Base-by-base conservation (phyloP, 2,888 invertebrate genomes). In the Acleris laterana region DNA sequence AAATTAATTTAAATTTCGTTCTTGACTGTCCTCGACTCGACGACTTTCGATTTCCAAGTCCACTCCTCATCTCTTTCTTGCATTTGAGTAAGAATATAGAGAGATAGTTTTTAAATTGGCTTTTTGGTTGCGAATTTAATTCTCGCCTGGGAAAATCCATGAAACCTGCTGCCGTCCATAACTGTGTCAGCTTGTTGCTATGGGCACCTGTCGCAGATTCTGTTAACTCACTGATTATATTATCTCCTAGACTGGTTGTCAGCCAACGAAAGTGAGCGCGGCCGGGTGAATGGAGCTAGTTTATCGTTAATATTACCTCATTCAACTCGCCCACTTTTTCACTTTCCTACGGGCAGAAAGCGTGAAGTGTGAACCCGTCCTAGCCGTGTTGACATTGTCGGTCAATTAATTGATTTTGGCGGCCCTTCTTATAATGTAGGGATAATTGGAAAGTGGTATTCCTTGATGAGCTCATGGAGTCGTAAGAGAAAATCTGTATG, bases 341-440 rank as follows among this genome's bases (percentile, higher is more conserved):
- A 90, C 91, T 91, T 91, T 91, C 87, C 79, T 88, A 78, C 77
- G 76, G 69, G 78, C 88, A 89, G 90, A 90, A 91, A 91, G 90
- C 90, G 88, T 87, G 78, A 86, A 85, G 74, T 74, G 74, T 79
- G 62, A 62, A 66, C 66, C 62, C 44, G 73, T 81, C 79, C 77
- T 77, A 80, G 77, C 70, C 73, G 72, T 70, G 69, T 75, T 68
- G 58, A 58, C 65, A 64, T 65, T 51, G 60, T 17, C 49, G 28
- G n/a, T 64, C 22, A 56, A 61, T 65, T 56, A 55, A 55, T 42
- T 53, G 17, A 17, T 53, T 53, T 17, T 17, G 46, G 17, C 0
- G 46, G 46, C n/a, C n/a, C 46, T n/a, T 19, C 46, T 38, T 38
- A 38, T 38, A 5, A 13, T 13, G 13, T 11, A 38, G 13, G 13